phyloP scores from a whole-genome alignment of 2,113 vertebrate species.

The Edolisoma coerulescens region DNA sequence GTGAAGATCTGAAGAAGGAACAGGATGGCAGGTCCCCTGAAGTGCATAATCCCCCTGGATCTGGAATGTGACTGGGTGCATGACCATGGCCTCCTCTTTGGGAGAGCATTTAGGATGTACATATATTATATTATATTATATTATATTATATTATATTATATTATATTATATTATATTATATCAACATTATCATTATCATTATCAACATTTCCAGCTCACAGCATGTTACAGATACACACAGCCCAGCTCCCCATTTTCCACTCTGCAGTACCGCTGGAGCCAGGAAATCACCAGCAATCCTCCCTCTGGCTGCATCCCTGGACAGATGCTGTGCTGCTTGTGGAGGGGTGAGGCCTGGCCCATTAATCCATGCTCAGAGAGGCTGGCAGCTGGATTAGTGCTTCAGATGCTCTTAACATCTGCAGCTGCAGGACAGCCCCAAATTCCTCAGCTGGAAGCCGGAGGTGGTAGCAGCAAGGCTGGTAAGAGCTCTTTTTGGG shows the following conservation, averaged over 20 bases:
- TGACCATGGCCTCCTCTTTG: neutral
- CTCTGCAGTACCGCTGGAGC: neutral
- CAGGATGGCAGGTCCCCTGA: neutral
- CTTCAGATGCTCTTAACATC: constrained; percentile 39
- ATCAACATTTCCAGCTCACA: neutral
- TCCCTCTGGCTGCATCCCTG: neutral
- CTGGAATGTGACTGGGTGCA: neutral
- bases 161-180: neutral
- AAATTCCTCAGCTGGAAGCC: neutral
- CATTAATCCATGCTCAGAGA: constrained; percentile 41
- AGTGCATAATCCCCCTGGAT: neutral
- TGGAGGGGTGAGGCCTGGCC: neutral
- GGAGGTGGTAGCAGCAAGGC: neutral
- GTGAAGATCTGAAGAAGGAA: neutral
- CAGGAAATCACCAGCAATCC: neutral
- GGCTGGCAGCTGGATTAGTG: constrained; percentile 53
- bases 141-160: fast-evolving
- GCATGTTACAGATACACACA: neutral
- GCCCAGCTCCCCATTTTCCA: neutral
- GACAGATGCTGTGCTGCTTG: constrained; percentile 37
- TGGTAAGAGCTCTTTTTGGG: constrained; percentile 19
- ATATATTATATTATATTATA: neutral
- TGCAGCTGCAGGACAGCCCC: constrained; percentile 10
- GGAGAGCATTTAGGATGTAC: neutral
- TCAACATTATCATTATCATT: too few relatives aligned